Evolutionary conservation across 2,797 vertebrate genomes (phyloP), one percentile per base, ranked within the genome.

Genomic region (Poliocrania exsul): DNA sequence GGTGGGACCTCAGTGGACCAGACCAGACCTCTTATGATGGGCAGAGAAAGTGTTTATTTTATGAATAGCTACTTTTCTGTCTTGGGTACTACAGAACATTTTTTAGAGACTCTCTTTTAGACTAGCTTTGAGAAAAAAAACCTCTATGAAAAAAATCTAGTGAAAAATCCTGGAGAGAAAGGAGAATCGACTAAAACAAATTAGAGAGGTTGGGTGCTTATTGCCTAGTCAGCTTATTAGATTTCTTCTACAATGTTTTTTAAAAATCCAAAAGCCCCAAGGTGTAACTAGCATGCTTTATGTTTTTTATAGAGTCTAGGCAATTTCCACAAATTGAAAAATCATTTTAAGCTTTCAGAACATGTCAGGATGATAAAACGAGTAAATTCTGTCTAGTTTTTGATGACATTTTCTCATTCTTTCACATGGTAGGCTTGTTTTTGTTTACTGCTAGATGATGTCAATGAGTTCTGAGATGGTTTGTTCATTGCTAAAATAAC

Each of bases 271-370:
- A 82, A 95, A 93, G 89, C 91, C 95, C 93, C 60, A 84, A 95
- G 90, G 91, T 96, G 54, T 89, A 93, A 93, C 81, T 92, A 88
- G 80, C 57, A 46, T 65, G 69, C 77, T 96, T 94, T 81, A 49
- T 95, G 67, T 92, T 96, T 96, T 94, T 90, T 84, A 90, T 88
- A 77, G 89, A 92, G 77, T 81, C 73, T 77, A n/a, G 84, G 95
- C 91, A 92, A 86, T 94, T 95, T 90, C 88, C 62, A 82, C 85
- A 92, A 91, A 94, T 96, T 73, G 85, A 95, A 93, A 91, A 94
- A 92, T 91, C 92, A 94, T 88, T 96, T 93, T 71, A 91, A 64
- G 89, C 87, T 94, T 90, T 92, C 91, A 83, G 91, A 93, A 72
- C 18, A 12, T 56, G 75, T 58, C 84, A 62, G 77, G 54, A 79